phyloP scores from a whole-genome alignment of 2,888 invertebrate species.

The Thecocarcelia acutangulata region DNA sequence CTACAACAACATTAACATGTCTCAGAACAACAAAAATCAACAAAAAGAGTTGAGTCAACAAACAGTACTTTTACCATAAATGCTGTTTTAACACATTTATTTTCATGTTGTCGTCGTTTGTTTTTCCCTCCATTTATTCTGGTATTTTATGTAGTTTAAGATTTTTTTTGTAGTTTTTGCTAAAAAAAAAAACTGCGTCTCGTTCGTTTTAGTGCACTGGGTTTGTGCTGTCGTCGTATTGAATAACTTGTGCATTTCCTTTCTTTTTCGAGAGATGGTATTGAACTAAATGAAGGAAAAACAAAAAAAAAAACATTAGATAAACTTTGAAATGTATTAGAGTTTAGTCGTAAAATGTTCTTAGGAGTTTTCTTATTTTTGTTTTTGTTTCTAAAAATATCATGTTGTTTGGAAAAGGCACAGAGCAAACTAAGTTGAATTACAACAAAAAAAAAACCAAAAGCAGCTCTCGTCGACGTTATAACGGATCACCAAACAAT shows the following conservation, averaged over 20 bases:
- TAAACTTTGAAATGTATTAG: conserved; percentile 23
- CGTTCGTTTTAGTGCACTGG: conserved; percentile 50
- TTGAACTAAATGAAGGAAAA: conserved; percentile 30
- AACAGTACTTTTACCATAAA: conserved; percentile 69
- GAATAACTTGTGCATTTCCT: conserved; percentile 63
- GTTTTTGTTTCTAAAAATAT: conserved; percentile 54
- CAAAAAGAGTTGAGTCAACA: conserved; percentile 40
- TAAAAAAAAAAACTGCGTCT: conserved; percentile 42
- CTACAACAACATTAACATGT: conserved; percentile 40
- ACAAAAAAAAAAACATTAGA: background rate
- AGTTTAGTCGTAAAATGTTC: conserved; percentile 45
- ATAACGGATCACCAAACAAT: conserved; percentile 61
- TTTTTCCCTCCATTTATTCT: conserved; percentile 23
- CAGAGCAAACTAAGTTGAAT: conserved; percentile 13
- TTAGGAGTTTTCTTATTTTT: conserved; percentile 32
- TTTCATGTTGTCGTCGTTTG: conserved; percentile 40
- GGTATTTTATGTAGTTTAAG: conserved; percentile 18
- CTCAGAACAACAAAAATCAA: conserved; percentile 19
- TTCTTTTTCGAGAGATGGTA: conserved; percentile 52
- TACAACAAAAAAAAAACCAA: background rate
- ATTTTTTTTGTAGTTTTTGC: conserved; percentile 14
- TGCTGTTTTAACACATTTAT: conserved; percentile 63
- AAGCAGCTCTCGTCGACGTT: conserved; percentile 39
- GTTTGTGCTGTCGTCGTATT: conserved; percentile 28
- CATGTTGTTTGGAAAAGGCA: conserved; percentile 47